These are phyloP conservation scores for Gisinianus flammeolus DNA, from an alignment of 2,888 invertebrate genomes.

Conservation along the genomic window DNA sequence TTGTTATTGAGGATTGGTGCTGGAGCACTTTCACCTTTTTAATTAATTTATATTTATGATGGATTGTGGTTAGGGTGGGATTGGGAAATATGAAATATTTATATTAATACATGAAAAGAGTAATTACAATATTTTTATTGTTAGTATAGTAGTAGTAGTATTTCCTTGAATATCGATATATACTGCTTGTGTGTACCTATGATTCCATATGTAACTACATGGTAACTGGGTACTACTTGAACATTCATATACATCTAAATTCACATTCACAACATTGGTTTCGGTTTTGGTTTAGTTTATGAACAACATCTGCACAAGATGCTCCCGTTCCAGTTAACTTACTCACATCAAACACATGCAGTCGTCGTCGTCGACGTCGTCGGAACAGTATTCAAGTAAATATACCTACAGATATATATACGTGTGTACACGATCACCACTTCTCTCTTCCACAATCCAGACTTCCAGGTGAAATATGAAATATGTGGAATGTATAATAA, in stretches of 20 bases:
- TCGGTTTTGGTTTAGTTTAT: too few relatives aligned
- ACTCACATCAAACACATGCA: not conserved
- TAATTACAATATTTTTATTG: not conserved
- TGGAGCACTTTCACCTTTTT: not conserved
- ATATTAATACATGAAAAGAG: not conserved
- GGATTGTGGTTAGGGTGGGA: not conserved
- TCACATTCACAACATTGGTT: too few relatives aligned
- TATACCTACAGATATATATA: too few relatives aligned
- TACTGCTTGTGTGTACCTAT: too few relatives aligned
- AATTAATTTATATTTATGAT: not conserved
- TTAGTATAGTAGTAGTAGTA: too few relatives aligned
- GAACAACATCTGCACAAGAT: constrained; percentile 46
- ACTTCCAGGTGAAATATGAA: not conserved
- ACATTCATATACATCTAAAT: too few relatives aligned
- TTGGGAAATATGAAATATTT: not conserved
- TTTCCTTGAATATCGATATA: too few relatives aligned
- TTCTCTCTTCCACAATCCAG: not conserved
- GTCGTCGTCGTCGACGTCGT: too few relatives aligned
- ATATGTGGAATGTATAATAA: not conserved
- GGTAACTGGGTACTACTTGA: too few relatives aligned
- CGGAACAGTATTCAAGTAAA: too few relatives aligned
- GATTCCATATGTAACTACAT: too few relatives aligned
- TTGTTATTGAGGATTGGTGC: too few relatives aligned
- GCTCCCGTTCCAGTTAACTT: constrained; percentile 35
- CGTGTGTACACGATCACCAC: not conserved